phyloP scores from a whole-genome alignment of 2,113 vertebrate genomes.

The Plestiodon gilberti region DNA sequence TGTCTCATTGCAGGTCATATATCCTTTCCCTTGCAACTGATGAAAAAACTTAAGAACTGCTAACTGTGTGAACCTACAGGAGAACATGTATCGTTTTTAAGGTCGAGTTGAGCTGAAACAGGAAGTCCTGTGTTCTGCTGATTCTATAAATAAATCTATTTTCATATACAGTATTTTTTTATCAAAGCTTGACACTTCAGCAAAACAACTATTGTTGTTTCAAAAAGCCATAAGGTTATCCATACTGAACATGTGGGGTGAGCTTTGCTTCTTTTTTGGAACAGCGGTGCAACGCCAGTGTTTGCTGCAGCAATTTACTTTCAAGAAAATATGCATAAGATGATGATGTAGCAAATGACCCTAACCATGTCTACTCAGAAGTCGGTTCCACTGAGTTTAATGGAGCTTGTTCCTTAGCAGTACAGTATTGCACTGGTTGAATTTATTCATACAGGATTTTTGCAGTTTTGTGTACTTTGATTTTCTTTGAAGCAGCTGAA shows the following conservation, averaged over 20 bases:
- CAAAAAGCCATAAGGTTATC: neutral
- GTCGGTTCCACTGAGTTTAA: neutral
- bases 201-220: slow-evolving; percentile 27
- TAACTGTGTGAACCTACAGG: slow-evolving; percentile 21
- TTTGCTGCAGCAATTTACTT: slow-evolving; percentile 7
- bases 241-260: neutral
- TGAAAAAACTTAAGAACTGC: slow-evolving; percentile 59
- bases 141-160: slow-evolving; percentile 67
- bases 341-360: neutral
- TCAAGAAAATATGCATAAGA: neutral
- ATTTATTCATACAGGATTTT: fast-evolving
- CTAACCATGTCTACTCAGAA: neutral
- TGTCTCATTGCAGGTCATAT: neutral
- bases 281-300: neutral
- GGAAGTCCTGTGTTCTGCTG: slow-evolving; percentile 60
- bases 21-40: slow-evolving; percentile 32
- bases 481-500: slow-evolving; percentile 36
- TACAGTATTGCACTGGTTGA: neutral
- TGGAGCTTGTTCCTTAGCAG: neutral
- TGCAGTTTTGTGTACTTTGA: slow-evolving; percentile 11
- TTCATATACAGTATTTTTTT: slow-evolving; percentile 37
- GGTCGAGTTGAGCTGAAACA: slow-evolving; percentile 60
- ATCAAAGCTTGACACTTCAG: neutral
- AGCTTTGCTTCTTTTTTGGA: fast-evolving
- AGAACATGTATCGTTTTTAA: slow-evolving; percentile 48